Base-by-base conservation (phyloP, 1,140 invertebrate genomes). In the Diprion similis region DNA sequence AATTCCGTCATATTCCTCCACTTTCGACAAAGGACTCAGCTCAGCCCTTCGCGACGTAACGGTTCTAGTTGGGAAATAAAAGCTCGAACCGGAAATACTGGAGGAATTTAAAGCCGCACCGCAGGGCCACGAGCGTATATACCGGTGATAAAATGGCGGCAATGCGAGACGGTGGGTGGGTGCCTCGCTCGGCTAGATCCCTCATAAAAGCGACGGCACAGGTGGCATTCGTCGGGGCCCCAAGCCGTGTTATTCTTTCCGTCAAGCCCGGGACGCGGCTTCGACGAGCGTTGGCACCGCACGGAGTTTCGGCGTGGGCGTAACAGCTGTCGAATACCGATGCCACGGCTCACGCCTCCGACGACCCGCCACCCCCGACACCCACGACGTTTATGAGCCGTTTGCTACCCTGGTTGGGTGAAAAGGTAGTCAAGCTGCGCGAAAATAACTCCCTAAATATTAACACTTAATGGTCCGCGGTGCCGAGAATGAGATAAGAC, bases 321-420 rank as follows among this genome's bases (percentile, higher is more conserved):
- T 59, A 59, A 59, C 51, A 59, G 51, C 51, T 59, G 51, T 59
- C n/a, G n/a, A 59, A 59, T 13, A 37, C 24, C 51, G 51, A 59
- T n/a, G 51, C 51, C n/a, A 37, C 2, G 24, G 24, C 51, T 13
- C 8, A 59, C 24, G 24, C 24, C 24, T n/a, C 51, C n/a, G 11
- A 59, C 11, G 51, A 13, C 51, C n/a, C n/a, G 51, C 24, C 11
- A 59, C 11, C 24, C 51, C n/a, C 51, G 8, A 59, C 51, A 59
- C 51, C 51, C 51, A 59, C 51, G 51, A 59, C 51, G 51, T 59
- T 59, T 59, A 59, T 59, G 51, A 59, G 51, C 11, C 51, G n/a
- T 37, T 37, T 37, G 1, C 24, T 59, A 11, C 11, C n/a, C 51
- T 1, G 51, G 51, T 8, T n/a, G 51, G 51, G 51, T 59, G 2